Conservation (phyloP, 2,888 invertebrate species). For the Sphinx pinastri region DNA sequence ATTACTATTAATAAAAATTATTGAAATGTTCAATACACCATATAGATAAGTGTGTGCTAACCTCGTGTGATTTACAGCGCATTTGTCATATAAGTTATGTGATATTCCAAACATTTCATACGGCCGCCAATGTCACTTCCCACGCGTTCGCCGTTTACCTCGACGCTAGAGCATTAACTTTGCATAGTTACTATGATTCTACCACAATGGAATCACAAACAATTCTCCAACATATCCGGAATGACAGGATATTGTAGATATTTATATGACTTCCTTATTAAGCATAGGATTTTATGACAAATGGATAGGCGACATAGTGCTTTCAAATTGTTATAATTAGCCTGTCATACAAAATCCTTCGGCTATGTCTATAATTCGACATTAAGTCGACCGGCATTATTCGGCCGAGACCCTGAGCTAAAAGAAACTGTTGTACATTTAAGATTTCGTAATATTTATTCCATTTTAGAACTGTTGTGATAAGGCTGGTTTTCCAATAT, state of each 20-base stretch:
- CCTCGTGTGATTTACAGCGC: not conserved
- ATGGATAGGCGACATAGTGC: not conserved
- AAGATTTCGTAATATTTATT: conserved; percentile 7
- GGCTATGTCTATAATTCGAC: conserved; percentile 4
- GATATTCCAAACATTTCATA: conserved; percentile 25
- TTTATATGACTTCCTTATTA: not conserved
- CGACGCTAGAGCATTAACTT: conserved; percentile 26
- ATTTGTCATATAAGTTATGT: not conserved
- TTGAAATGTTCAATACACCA: not conserved
- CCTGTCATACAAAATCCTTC: not conserved
- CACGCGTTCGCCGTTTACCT: conserved; percentile 47
- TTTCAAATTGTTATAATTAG: conserved; percentile 1
- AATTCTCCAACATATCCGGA: not conserved
- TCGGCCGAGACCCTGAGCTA: conserved; percentile 18
- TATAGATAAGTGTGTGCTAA: not conserved
- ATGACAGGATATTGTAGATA: not conserved
- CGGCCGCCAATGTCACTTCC: conserved; percentile 50
- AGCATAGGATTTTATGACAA: not conserved
- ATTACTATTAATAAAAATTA: too few relatives aligned
- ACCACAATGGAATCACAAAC: conserved; percentile 20
- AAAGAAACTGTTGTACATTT: conserved; percentile 19
- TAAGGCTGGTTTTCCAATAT: conserved; percentile 5
- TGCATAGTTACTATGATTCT: conserved; percentile 13
- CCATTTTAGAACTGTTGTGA: not conserved
- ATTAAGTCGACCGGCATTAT: conserved; percentile 13